Percentiles rank a stretch among this genome's conserved stretches.
These are phyloP conservation scores for Ptiloglossa arizonensis DNA, from an alignment of 1,140 invertebrate genomes.

Conservation along the genomic window DNA sequence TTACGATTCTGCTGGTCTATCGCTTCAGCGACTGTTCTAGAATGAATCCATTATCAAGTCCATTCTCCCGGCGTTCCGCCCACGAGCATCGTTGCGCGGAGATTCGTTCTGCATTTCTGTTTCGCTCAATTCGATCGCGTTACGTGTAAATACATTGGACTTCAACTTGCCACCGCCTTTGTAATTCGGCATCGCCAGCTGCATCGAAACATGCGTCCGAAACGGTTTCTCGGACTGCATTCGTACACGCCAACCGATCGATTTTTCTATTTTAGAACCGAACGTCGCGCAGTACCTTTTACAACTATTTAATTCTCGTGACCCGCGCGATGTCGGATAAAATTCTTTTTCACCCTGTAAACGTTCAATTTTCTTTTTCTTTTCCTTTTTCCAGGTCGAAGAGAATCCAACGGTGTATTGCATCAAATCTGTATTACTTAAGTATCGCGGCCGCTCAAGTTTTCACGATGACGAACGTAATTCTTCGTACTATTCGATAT, in stretches of 20 bases:
- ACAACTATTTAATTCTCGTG: neutral
- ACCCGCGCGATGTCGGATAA: too few species aligned
- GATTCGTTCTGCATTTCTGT: conserved; percentile 6
- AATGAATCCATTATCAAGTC: conserved; percentile 33
- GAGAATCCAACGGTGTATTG: too few species aligned
- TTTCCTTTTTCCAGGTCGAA: too few species aligned
- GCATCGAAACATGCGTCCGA: neutral
- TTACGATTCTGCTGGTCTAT: neutral
- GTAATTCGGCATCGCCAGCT: neutral
- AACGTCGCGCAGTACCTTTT: neutral
- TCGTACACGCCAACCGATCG: neutral
- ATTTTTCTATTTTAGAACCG: conserved; percentile 29
- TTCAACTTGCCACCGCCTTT: neutral
- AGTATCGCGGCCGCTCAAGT: too few species aligned
- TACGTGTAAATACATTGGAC: neutral
- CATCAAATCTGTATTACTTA: too few species aligned
- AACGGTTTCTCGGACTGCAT: conserved; percentile 4
- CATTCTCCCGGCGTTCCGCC: conserved; percentile 6
- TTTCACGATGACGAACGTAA: too few species aligned
- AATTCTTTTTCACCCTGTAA: too few species aligned
- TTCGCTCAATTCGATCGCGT: neutral
- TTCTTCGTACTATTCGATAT: too few species aligned
- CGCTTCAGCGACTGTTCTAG: conserved; percentile 16
- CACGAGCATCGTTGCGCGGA: conserved; percentile 9
- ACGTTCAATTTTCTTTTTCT: too few species aligned